phyloP scores from a whole-genome alignment of 2,113 vertebrate species.

The Caretta caretta region DNA sequence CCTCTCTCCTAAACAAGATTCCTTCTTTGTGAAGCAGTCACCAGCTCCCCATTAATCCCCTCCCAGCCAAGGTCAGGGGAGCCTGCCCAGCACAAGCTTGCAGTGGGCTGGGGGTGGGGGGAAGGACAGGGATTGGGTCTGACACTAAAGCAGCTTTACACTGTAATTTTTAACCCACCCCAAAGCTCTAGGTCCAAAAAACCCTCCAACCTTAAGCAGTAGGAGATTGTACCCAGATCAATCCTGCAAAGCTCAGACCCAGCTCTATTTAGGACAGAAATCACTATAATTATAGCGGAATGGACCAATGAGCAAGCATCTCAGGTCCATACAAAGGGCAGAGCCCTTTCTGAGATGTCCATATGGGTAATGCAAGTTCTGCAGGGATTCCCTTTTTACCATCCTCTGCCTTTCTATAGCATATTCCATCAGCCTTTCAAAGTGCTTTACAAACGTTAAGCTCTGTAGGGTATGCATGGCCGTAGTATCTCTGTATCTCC shows the following conservation, averaged over 20 bases:
- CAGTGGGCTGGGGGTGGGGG: not conserved
- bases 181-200: constrained; percentile 16
- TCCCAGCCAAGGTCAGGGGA: not conserved
- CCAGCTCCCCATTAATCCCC: constrained; percentile 28
- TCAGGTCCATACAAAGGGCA: not conserved
- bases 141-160: not conserved
- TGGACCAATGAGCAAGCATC: not conserved
- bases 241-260: not conserved
- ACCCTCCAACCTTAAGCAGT: constrained; percentile 1
- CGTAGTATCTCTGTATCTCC: not conserved
- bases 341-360: not conserved
- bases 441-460: not conserved
- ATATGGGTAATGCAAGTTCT: not conserved
- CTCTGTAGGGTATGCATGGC: not conserved
- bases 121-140: not conserved
- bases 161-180: constrained; percentile 41
- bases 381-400: not conserved
- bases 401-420: not conserved
- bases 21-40: constrained; percentile 23
- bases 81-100: constrained; percentile 4
- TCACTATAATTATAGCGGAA: constrained; percentile 19
- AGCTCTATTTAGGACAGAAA: not conserved
- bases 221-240: constrained; percentile 25
- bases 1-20: not conserved
- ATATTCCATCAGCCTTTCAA: not conserved